Evolutionary conservation across 2,797 vertebrate species (phyloP).

Genomic region (Lophotriccus pileatus): DNA sequence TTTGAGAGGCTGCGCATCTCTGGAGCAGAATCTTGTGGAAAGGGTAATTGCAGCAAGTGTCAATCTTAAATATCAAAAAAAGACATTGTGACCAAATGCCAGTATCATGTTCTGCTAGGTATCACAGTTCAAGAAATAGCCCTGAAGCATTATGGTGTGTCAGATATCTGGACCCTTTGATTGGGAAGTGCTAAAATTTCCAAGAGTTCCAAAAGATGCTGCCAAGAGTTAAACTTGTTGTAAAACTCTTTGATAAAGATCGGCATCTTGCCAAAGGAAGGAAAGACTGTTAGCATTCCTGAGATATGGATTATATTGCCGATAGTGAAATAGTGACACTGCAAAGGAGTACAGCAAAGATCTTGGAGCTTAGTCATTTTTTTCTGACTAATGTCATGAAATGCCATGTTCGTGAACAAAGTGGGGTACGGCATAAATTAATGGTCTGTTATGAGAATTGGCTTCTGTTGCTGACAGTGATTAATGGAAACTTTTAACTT

Average conservation of each 20-base stretch:
- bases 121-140: conserved; percentile 57
- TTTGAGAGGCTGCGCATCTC: conserved; percentile 64
- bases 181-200: conserved; percentile 39
- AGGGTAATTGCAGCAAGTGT: conserved; percentile 70
- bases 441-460: not conserved
- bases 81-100: conserved; percentile 55
- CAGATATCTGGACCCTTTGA: conserved; percentile 48
- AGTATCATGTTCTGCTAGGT: conserved; percentile 37
- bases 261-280: not conserved
- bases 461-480: not conserved
- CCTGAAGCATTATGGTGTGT: conserved; percentile 42
- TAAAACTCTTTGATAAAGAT: not conserved
- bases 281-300: not conserved
- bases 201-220: conserved; percentile 8
- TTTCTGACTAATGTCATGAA: not conserved
- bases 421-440: not conserved
- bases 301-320: not conserved
- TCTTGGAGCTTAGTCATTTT: not conserved
- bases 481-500: conserved; percentile 19
- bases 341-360: not conserved
- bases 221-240: not conserved
- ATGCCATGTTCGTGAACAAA: not conserved
- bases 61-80: conserved; percentile 63
- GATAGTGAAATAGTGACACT: not conserved
- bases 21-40: conserved; percentile 63